These are phyloP conservation scores for Mythimna loreyi DNA, from an alignment of 2,888 invertebrate genomes.

Conservation along the genomic window DNA sequence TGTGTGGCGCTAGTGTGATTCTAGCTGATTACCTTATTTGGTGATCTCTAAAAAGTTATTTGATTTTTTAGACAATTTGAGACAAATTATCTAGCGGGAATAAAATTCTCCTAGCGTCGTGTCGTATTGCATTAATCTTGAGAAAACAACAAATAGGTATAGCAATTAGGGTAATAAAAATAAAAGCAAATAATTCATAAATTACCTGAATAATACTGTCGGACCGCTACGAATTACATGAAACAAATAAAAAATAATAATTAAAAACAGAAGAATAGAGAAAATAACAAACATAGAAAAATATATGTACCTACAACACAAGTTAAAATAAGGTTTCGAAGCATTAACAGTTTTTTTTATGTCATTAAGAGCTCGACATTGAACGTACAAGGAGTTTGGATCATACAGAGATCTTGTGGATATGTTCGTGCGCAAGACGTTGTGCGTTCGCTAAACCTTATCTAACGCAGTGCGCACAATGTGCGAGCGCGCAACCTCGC, in stretches of 20 bases:
- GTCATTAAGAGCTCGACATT: background rate
- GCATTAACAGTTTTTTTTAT: background rate
- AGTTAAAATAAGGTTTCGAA: too few species aligned
- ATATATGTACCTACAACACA: background rate
- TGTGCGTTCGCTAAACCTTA: conserved; percentile 7
- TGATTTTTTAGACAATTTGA: background rate
- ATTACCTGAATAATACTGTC: conserved; percentile 89
- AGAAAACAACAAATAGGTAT: background rate
- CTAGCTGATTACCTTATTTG: conserved; percentile 3
- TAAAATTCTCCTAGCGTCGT: background rate
- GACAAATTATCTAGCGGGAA: background rate
- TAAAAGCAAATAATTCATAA: conserved; percentile 40
- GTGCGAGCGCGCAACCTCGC: conserved; percentile 21
- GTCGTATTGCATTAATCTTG: background rate
- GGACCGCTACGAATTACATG: conserved; percentile 88
- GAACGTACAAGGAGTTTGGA: background rate
- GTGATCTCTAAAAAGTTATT: background rate
- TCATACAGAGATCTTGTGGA: background rate
- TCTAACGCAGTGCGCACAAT: conserved; percentile 34
- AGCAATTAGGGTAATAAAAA: conserved; percentile 22
- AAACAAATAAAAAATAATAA: conserved; percentile 85
- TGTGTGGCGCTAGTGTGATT: conserved; percentile 5
- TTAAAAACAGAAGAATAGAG: conserved; percentile 68
- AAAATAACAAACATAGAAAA: conserved; percentile 50
- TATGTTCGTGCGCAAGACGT: background rate